phyloP scores from a whole-genome alignment of 2,113 vertebrate genomes.

The Erythrolamprus reginae region DNA sequence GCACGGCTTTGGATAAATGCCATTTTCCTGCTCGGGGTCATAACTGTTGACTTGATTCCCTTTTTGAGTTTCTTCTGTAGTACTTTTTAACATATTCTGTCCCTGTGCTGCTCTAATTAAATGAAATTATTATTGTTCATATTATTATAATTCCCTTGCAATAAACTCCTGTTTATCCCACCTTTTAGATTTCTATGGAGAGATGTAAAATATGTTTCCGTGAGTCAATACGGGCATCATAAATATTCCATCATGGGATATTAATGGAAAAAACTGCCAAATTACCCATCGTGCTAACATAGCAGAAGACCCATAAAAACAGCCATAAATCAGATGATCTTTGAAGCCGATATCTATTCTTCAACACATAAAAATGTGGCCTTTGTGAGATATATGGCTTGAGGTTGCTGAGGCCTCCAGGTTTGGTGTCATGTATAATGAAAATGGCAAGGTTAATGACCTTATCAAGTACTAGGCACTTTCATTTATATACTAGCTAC shows the following conservation, averaged over 20 bases:
- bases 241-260: slow-evolving; percentile 65
- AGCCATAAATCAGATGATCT: slow-evolving; percentile 54
- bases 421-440: slow-evolving; percentile 49
- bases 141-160: slow-evolving; percentile 31
- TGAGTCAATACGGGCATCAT: slow-evolving; percentile 51
- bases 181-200: slow-evolving; percentile 49
- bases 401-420: slow-evolving; percentile 36
- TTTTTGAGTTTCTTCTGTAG: not conserved
- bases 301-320: slow-evolving; percentile 53
- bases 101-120: slow-evolving; percentile 15
- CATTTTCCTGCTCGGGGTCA: not conserved
- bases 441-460: slow-evolving; percentile 47
- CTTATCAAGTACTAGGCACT: slow-evolving; percentile 43
- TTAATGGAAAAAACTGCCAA: slow-evolving; percentile 62
- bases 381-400: slow-evolving; percentile 51
- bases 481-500: slow-evolving; percentile 46
- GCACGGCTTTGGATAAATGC: not conserved
- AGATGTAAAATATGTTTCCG: slow-evolving; percentile 57
- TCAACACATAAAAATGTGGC: slow-evolving; percentile 52
- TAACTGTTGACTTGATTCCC: not conserved
- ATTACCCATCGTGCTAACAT: slow-evolving; percentile 38
- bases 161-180: slow-evolving; percentile 30
- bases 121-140: not conserved
- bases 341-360: slow-evolving; percentile 49
- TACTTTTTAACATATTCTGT: slow-evolving; percentile 1